Base-by-base conservation (phyloP, 2,888 invertebrate species). In the Lasioglossum figueresi region DNA sequence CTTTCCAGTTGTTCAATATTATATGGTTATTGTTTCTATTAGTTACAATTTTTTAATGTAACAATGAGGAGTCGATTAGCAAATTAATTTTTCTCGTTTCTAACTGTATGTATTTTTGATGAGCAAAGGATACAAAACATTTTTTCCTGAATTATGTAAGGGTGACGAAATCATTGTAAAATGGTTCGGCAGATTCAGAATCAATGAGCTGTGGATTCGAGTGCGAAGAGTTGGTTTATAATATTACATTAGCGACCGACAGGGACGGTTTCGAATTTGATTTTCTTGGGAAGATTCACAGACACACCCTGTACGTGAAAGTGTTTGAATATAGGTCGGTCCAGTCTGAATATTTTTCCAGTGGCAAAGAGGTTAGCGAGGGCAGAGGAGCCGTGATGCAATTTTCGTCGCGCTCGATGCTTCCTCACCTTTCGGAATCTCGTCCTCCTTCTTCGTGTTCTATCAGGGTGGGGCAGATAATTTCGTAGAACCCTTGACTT, bases 331-430 rank as follows among this genome's bases (percentile, higher is more conserved):
- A 76, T 63, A 84, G 79, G 76, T 84, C 76, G 81, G 87, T 88
- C 83, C 90, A 88, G 81, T 90, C 80, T 88, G 87, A 86, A 90
- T 88, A 90, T 90, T 87, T 90, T 88, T 85, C 85, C 76, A 59
- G 80, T 56, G 74, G 71, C 83, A 68, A 72, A 82, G 79, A 70
- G 76, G 71, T 52, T 45, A 76, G 63, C 45, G 76, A 71, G 80
- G 73, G 73, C 43, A 76, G 79, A 80, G 73, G 80, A 76, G 68
- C 71, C 27, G 76, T 87, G 89, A 91, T 90, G 90, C 85, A 90
- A 91, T 91, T 91, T 88, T 91, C 86, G 84, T 83, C 81, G 80
- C 59, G 76, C 73, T 81, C 78, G 84, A 83, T 80, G 78, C 80
- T 79, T 81, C 70, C 80, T 76, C 74, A 77, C 78, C 87, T 86